Evolutionary conservation across 2,888 invertebrate genomes (phyloP).

Genomic region (Omphaloscelis lunosa): DNA sequence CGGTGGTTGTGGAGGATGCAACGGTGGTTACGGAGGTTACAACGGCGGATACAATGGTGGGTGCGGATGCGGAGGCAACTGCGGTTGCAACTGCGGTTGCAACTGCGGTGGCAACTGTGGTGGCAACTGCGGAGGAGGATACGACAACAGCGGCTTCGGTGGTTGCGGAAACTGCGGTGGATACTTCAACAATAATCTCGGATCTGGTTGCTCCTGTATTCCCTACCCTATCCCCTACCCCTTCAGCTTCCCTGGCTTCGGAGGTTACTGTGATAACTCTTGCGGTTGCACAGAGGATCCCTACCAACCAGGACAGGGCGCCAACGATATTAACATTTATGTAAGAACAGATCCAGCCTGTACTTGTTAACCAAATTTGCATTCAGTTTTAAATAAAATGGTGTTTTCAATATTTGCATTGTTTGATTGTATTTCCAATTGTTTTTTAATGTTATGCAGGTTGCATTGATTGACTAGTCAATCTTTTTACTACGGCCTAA

Average conservation of each 20-base stretch:
- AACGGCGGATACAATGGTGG: slow-evolving; percentile 5
- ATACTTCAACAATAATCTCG: slow-evolving; percentile 29
- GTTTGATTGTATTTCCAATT: slow-evolving; percentile 22
- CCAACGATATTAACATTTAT: slow-evolving; percentile 53
- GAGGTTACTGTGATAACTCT: slow-evolving; percentile 34
- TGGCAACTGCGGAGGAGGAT: slow-evolving; percentile 15
- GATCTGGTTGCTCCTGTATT: slow-evolving; percentile 37
- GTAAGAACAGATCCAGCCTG: slow-evolving; percentile 50
- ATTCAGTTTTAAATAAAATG: slow-evolving; percentile 32
- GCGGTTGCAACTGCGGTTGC: slow-evolving; percentile 8
- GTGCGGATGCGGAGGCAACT: not conserved
- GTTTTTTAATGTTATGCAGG: no score
- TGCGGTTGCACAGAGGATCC: slow-evolving; percentile 27
- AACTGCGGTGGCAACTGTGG: not conserved
- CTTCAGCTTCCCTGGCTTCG: slow-evolving; percentile 22
- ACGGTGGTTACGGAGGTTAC: slow-evolving; percentile 7
- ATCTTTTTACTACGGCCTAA: not conserved
- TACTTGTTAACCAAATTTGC: not conserved
- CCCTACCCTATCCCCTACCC: slow-evolving; percentile 62
- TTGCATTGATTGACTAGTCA: no score
- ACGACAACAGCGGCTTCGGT: not conserved
- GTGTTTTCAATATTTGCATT: slow-evolving; percentile 13
- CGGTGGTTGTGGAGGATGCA: no score
- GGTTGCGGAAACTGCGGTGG: not conserved
- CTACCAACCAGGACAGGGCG: not conserved